A percentile compares a stretch with the other conserved stretches of the same genome.
These are phyloP conservation scores for Crepidodera aurea DNA, from an alignment of 2,888 invertebrate species.

Conservation along the genomic window DNA sequence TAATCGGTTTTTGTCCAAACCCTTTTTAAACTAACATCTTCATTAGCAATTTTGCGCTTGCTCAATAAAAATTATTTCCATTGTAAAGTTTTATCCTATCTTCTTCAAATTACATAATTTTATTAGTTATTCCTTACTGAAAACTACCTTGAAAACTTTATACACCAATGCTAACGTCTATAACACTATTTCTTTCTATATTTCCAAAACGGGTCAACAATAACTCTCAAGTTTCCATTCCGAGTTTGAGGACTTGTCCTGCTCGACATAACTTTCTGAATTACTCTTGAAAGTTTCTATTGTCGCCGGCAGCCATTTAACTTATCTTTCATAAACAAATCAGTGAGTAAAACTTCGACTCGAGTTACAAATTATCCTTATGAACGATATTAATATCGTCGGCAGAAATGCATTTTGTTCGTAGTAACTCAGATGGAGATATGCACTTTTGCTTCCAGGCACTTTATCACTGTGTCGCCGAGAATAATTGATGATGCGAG, in stretches of 20 bases:
- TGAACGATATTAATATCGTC: slow-evolving; percentile 3
- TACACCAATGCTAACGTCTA: too few relatives aligned
- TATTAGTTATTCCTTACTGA: too few relatives aligned
- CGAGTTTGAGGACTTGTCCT: not conserved
- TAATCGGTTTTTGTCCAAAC: too few relatives aligned
- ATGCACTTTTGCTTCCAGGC: not conserved
- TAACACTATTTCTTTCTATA: not conserved
- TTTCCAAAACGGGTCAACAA: slow-evolving; percentile 3
- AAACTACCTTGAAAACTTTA: too few relatives aligned
- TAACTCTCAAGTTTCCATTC: not conserved
- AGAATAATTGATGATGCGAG: not conserved
- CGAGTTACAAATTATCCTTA: not conserved
- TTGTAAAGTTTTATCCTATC: too few relatives aligned
- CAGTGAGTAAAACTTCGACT: slow-evolving; percentile 4
- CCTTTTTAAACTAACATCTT: too few relatives aligned
- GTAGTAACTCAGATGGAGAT: not conserved
- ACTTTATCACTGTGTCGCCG: not conserved
- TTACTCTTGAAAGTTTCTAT: slow-evolving; percentile 14
- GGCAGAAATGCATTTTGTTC: not conserved
- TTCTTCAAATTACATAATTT: too few relatives aligned
- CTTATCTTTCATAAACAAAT: slow-evolving; percentile 7
- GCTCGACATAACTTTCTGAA: slow-evolving; percentile 7
- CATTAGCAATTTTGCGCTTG: too few relatives aligned
- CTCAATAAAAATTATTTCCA: too few relatives aligned
- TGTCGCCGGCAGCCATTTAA: slow-evolving; percentile 5